Evolutionary conservation across 92 coral and sea anemone genomes (phyloP), one percentile per base, ranked within the genome.

Genomic region (Umimayanthus kanabou): DNA sequence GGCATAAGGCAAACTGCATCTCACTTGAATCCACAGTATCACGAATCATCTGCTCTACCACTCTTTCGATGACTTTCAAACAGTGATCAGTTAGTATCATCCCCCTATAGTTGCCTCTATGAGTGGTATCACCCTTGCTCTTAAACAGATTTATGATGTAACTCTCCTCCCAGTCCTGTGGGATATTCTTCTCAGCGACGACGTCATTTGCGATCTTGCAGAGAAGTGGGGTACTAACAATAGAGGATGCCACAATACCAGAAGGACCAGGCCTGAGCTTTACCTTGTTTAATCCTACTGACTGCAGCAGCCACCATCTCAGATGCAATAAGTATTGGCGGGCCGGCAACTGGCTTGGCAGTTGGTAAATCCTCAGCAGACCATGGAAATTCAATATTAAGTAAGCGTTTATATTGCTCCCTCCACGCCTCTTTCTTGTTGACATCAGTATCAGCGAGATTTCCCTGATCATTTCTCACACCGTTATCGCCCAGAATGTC

Each of bases 251-350:
- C n/a, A 88, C 90, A 39, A 88, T 80, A 43, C 80, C 90, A 80
- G 80, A 33, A 29, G 90, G 87, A 69, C 87, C 87, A 9, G 89
- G 37, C n/a, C n/a, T n/a, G 82, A 22, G 89, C 89, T 81, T 88
- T 88, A 18, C 90, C 37, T 28, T 47, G 40, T 71, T 88, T 88
- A 87, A 88, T 88, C 47, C 64, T 80, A 26, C 42, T 29, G 49
- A 80, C 15, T 23, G 90, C 90, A 29, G 10, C 43, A 39, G 86
- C 86, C 73, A 88, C 76, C 90, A 88, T 88, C 22, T 0, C 80
- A 45, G 87, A 37, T 25, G 88, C 57, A 61, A 88, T 70, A 61
- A 70, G 47, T 39, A 73, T 39, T 58, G 90, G 88, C 28, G 90
- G 90, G 37, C 80, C 76, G 9, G 39, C 37, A 33, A 33, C 37